Base-by-base conservation (phyloP, 2,888 invertebrate genomes). In the Celastrina argiolus region DNA sequence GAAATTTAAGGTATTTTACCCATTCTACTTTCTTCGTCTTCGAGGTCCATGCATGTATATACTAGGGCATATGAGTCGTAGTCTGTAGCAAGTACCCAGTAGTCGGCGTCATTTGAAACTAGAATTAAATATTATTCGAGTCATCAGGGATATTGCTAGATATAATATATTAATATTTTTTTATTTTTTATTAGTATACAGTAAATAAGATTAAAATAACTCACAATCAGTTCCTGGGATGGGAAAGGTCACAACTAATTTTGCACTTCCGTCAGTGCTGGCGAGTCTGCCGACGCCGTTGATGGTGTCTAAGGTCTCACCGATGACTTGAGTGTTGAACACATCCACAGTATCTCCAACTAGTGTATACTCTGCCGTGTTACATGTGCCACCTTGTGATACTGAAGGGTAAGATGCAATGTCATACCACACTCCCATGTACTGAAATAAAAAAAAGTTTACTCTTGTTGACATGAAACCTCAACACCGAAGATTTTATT, bases 1-100 rank as follows among this genome's bases (percentile, higher is more conserved):
- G 8, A 10, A 12, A 22, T 22, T 22, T 16, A 1, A 16, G 18
- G 2, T 22, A 18, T 22, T 22, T 74, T 76, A 88, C 88, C 84
- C 80, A 77, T 76, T 71, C 78, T 78, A 56, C 71, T 69, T 16
- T 85, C 76, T 2, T 65, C 69, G 51, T 72, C 51, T 22, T 51
- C 66, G 6, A 81, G 61, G 66, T 93, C 89, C 2, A 78, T 76
- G 74, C 95, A 95, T 28, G 93, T 92, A 87, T 94, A 95, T 2
- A 94, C 92, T 0, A 94, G 90, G 0, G 94, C 84, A 72, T 92
- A 94, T 41, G 84, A 84, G 0, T 81, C 81, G 75, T 95, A 95
- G 76, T 95, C 94, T 0, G 94, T 94, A 26, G 88, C 92, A 14
- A 95, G 75, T 0, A 95, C 84, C 94, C 94, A 94, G 75, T 94